Evolutionary conservation across 2,888 invertebrate species (phyloP).

Genomic region (Acleris cristana): DNA sequence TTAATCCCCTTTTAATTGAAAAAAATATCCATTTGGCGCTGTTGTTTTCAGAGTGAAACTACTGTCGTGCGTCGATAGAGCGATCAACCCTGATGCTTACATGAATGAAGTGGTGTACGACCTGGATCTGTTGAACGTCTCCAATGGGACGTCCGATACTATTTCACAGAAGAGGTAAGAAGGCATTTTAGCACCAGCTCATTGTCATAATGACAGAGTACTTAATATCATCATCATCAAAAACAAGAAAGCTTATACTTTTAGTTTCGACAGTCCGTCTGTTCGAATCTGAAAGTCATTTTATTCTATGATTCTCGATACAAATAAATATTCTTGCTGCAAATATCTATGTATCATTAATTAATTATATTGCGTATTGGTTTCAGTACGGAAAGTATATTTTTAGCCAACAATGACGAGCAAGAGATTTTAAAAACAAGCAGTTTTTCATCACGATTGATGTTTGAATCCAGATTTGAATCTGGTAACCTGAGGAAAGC

Average conservation of each 20-base stretch:
- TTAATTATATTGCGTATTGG: neutral
- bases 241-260: no score
- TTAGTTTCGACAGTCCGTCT: no score
- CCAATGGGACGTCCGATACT: conserved; percentile 48
- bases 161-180: conserved; percentile 59
- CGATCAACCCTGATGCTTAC: conserved; percentile 84
- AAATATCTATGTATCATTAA: neutral
- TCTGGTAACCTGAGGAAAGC: conserved; percentile 93
- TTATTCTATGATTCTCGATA: no score
- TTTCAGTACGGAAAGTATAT: conserved; percentile 64
- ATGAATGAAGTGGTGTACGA: conserved; percentile 88
- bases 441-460: conserved; percentile 75
- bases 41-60: conserved; percentile 78
- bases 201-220: no score
- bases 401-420: conserved; percentile 79
- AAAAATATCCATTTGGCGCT: no score
- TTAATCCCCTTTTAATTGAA: no score
- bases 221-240: no score
- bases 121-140: conserved; percentile 80
- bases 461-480: conserved; percentile 94
- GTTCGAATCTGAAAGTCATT: no score
- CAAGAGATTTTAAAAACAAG: conserved; percentile 73
- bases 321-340: no score
- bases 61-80: conserved; percentile 87
- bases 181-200: neutral